Conservation (phyloP, 2,797 vertebrate genomes). For the Crocidura indochinensis region DNA sequence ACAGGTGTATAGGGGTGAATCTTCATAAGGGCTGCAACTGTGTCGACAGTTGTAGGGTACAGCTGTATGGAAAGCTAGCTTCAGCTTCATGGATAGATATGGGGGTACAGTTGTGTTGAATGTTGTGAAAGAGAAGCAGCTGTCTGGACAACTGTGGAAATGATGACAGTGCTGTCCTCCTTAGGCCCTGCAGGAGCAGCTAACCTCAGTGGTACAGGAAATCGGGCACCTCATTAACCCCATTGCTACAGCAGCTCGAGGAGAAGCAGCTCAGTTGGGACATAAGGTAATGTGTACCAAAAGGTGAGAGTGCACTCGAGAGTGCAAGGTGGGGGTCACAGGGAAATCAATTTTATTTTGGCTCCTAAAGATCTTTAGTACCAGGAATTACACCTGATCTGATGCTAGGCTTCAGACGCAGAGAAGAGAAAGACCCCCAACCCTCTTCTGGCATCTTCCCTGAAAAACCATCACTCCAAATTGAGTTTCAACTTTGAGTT, state of each 20-base stretch:
- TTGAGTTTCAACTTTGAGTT: not conserved
- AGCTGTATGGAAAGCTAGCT: too few species aligned
- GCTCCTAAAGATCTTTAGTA: accelerated
- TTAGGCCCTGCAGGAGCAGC: constrained; percentile 98
- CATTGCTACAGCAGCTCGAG: constrained; percentile 95
- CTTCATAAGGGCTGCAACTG: too few species aligned
- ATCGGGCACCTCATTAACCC: constrained; percentile 99
- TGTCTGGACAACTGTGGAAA: not conserved
- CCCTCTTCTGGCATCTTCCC: not conserved
- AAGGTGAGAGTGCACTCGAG: not conserved
- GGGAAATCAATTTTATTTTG: not conserved
- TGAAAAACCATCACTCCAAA: not conserved
- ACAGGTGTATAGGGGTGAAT: too few species aligned
- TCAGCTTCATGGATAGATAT: too few species aligned
- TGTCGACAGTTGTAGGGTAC: too few species aligned
- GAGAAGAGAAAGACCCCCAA: not conserved
- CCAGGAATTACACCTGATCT: not conserved
- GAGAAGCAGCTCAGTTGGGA: constrained; percentile 98
- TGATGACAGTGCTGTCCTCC: constrained; percentile 47
- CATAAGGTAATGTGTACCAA: constrained; percentile 94
- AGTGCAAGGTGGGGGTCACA: accelerated
- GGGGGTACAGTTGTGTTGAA: too few species aligned
- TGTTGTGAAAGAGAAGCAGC: not conserved
- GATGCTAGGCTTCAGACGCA: not conserved
- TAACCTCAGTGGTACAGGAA: constrained; percentile 98